phyloP scores from a whole-genome alignment of 2,888 invertebrate species.

The Mythimna pallens region DNA sequence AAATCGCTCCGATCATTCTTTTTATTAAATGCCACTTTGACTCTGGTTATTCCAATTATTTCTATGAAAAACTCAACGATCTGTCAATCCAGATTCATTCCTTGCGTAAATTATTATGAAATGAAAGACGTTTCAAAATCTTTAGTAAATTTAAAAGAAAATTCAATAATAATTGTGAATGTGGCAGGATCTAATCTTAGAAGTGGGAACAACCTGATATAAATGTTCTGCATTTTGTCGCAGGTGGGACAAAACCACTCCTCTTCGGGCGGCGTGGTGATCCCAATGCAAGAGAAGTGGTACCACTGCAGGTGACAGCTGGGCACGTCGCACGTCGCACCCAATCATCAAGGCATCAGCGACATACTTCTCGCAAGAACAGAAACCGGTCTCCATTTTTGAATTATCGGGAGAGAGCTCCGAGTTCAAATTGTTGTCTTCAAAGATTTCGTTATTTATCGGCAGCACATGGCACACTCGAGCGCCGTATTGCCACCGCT shows the following conservation, averaged over 20 bases:
- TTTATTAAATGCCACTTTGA: conserved; percentile 39
- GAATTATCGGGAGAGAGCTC: conserved; percentile 51
- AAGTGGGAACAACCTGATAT: conserved; percentile 52
- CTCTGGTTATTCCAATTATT: conserved; percentile 50
- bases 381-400: conserved; percentile 72
- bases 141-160: conserved; percentile 2
- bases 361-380: conserved; percentile 76
- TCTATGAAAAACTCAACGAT: conserved; percentile 34
- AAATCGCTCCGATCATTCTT: no score
- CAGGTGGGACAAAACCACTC: conserved; percentile 81
- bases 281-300: conserved; percentile 80
- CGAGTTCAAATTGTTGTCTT: conserved; percentile 54
- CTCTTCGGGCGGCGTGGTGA: conserved; percentile 75
- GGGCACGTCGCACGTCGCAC: conserved; percentile 80
- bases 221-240: conserved; percentile 44
- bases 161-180: conserved; percentile 10
- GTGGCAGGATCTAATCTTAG: neutral
- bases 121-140: conserved; percentile 21
- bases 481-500: conserved; percentile 76
- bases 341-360: conserved; percentile 78
- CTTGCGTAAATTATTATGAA: conserved; percentile 23
- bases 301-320: conserved; percentile 78
- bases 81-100: conserved; percentile 33
- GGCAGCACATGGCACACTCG: conserved; percentile 81
- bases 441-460: conserved; percentile 61